Percentiles rank a stretch among this genome's conserved stretches.
phyloP scores from a whole-genome alignment of 2,113 vertebrate genomes.

The Oxyruncus cristatus region DNA sequence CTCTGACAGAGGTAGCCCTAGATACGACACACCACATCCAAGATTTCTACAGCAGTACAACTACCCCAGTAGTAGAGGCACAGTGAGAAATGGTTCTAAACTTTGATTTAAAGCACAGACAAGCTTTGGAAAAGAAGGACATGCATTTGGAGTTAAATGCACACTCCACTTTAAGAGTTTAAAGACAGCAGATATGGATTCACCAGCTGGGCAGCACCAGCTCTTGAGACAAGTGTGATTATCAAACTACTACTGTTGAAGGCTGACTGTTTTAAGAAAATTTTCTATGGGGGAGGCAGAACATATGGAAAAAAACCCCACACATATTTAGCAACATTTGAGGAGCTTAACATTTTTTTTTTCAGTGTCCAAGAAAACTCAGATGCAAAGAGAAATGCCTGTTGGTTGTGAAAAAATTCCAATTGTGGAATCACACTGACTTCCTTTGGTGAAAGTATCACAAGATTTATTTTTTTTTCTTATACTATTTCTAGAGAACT shows the following conservation, averaged over 20 bases:
- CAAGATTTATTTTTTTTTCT: not conserved
- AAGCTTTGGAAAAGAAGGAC: not conserved
- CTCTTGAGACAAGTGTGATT: not conserved
- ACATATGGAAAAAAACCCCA: not conserved
- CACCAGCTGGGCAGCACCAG: not conserved
- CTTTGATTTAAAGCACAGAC: not conserved
- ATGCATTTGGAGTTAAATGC: not conserved
- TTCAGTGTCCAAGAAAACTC: not conserved
- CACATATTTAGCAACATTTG: not conserved
- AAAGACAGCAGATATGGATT: not conserved
- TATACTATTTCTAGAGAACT: not conserved
- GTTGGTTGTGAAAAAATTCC: not conserved
- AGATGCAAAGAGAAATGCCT: not conserved
- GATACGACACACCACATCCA: fast-evolving
- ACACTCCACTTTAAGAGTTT: not conserved
- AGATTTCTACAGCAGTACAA: not conserved
- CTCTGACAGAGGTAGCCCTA: not conserved
- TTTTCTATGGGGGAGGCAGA: not conserved
- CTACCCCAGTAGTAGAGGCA: not conserved
- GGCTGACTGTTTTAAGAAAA: not conserved
- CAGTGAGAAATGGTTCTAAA: not conserved
- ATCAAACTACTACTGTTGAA: not conserved
- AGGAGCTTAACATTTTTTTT: fast-evolving
- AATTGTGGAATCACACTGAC: not conserved
- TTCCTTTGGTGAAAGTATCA: not conserved